Evolutionary conservation across 1,140 invertebrate species (phyloP).

Genomic region (Heliconius hewitsoni): DNA sequence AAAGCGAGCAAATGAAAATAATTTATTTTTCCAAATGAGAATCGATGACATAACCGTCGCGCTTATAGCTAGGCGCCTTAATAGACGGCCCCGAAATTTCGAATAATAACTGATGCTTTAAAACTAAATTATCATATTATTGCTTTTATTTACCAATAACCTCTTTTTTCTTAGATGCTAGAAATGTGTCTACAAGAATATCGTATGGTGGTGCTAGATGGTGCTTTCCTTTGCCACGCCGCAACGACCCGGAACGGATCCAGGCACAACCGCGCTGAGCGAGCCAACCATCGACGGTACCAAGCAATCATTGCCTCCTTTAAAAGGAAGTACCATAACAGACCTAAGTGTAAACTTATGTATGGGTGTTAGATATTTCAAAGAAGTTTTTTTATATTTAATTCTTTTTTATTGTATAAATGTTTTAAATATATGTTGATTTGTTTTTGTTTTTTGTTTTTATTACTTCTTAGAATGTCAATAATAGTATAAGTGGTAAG

Average conservation of each 20-base stretch:
- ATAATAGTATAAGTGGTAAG: too few relatives aligned
- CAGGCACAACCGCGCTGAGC: conserved; percentile 80
- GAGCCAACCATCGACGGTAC: conserved; percentile 84
- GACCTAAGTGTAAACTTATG: conserved; percentile 82
- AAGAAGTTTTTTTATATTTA: background rate
- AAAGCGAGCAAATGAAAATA: too few relatives aligned
- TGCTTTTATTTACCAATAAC: background rate
- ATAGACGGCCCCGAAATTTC: background rate
- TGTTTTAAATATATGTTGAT: too few relatives aligned
- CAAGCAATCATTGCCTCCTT: conserved; percentile 82
- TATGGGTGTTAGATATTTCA: conserved; percentile 51
- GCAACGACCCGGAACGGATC: conserved; percentile 82
- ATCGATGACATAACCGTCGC: too few relatives aligned
- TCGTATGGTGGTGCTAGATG: conserved; percentile 88
- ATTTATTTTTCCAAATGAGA: too few relatives aligned
- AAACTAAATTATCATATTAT: background rate
- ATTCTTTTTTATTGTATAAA: background rate
- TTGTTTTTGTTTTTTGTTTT: too few relatives aligned
- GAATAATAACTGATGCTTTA: background rate
- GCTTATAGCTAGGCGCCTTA: background rate
- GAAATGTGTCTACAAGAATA: conserved; percentile 90
- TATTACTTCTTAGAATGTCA: too few relatives aligned
- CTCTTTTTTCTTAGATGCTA: conserved; percentile 84
- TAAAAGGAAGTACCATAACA: conserved; percentile 82
- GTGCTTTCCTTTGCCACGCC: conserved; percentile 89